phyloP scores from a whole-genome alignment of 2,888 invertebrate genomes.

The Erebia aethiops region DNA sequence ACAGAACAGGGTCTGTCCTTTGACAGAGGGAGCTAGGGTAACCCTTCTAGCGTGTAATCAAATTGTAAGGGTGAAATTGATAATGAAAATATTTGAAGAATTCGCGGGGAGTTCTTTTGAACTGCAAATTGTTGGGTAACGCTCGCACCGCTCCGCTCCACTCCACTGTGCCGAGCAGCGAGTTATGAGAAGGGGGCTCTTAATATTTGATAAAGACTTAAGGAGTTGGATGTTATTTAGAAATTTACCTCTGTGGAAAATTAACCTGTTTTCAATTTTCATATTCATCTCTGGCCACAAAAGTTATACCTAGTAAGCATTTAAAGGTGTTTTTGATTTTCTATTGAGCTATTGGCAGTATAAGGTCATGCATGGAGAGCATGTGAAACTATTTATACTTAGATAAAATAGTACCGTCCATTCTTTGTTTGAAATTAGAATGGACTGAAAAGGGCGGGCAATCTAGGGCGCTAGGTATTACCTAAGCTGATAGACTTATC shows the following conservation, averaged over 20 bases:
- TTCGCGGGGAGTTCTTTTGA: slow-evolving; percentile 39
- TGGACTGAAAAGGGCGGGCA: too few species aligned
- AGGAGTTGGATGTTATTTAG: slow-evolving; percentile 21
- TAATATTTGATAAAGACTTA: slow-evolving; percentile 19
- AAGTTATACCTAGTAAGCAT: too few species aligned
- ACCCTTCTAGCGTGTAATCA: slow-evolving; percentile 41
- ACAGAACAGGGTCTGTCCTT: neutral
- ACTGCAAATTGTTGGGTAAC: slow-evolving; percentile 36
- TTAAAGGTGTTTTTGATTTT: neutral
- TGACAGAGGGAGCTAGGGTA: neutral
- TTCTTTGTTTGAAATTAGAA: too few species aligned
- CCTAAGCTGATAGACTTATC: too few species aligned
- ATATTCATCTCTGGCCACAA: too few species aligned
- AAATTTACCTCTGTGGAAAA: slow-evolving; percentile 18
- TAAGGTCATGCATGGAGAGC: too few species aligned
- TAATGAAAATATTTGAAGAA: slow-evolving; percentile 46
- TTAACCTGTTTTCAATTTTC: slow-evolving; percentile 2
- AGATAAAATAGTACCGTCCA: too few species aligned
- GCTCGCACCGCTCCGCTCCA: slow-evolving; percentile 25
- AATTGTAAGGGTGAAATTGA: slow-evolving; percentile 46
- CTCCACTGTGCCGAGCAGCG: neutral
- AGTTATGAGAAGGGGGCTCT: slow-evolving; percentile 27
- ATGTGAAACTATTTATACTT: too few species aligned
- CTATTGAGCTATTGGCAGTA: neutral
- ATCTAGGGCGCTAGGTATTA: too few species aligned